These are phyloP conservation scores for Hydrochoerus hydrochaeris DNA, from an alignment of 2,113 vertebrate genomes.

Conservation along the genomic window DNA sequence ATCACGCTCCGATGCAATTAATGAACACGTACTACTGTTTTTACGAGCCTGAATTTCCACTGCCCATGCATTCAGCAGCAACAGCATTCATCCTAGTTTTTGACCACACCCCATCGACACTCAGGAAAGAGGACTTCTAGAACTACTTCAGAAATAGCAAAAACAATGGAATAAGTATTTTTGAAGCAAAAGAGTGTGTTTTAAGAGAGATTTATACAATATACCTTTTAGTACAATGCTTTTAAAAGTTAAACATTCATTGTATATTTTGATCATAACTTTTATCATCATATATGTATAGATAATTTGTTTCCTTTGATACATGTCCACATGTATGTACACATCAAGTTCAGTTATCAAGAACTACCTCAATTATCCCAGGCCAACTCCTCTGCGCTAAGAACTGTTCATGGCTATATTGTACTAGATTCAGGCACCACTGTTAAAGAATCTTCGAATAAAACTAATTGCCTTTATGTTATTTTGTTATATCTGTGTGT, in stretches of 20 bases:
- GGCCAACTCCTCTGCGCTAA: neutral
- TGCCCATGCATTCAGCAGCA: neutral
- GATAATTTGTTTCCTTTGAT: neutral
- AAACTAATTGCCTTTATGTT: neutral
- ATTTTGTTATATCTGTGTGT: neutral
- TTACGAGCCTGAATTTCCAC: neutral
- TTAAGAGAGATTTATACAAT: neutral
- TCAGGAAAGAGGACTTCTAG: neutral
- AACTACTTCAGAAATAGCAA: neutral
- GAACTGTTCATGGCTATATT: neutral
- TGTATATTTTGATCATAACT: neutral
- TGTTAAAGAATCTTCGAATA: neutral
- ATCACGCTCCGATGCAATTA: neutral
- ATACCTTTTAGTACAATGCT: neutral
- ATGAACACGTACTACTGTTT: neutral
- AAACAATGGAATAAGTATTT: neutral
- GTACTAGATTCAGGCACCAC: neutral
- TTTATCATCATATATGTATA: neutral
- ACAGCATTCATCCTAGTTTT: neutral
- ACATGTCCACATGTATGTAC: neutral
- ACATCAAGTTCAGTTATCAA: neutral
- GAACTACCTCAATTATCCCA: neutral
- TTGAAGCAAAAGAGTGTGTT: neutral
- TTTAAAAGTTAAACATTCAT: neutral
- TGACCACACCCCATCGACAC: neutral